Percentiles rank a stretch among this genome's conserved stretches.
Evolutionary conservation across 2,797 vertebrate genomes (phyloP).

Genomic region (Channa striata): DNA sequence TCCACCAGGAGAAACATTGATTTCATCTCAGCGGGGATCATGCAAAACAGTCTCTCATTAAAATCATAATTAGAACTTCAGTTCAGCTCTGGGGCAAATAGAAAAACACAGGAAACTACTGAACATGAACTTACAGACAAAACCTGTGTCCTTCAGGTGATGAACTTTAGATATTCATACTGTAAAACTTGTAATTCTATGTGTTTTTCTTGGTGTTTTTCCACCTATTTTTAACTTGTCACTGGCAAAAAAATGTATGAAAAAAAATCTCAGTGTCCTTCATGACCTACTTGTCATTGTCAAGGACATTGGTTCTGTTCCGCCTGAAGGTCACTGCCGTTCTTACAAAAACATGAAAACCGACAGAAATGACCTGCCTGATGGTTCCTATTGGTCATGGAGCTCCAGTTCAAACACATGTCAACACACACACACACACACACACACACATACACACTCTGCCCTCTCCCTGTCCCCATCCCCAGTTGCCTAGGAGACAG

Average conservation of each 20-base stretch:
- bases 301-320: conserved; percentile 32
- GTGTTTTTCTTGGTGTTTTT: background rate
- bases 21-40: conserved; percentile 58
- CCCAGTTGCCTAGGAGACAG: conserved; percentile 82
- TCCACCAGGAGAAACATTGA: conserved; percentile 48
- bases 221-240: no score
- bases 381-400: conserved; percentile 40
- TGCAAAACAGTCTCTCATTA: conserved; percentile 62
- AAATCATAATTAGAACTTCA: conserved; percentile 61
- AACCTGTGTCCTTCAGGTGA: background rate
- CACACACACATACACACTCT: conserved; percentile 50
- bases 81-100: conserved; percentile 44
- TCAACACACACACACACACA: conserved; percentile 38
- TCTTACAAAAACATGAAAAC: conserved; percentile 25
- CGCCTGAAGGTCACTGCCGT: conserved; percentile 64
- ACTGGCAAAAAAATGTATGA: background rate
- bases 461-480: conserved; percentile 77
- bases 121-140: conserved; percentile 37
- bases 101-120: conserved; percentile 48
- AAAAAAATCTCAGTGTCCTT: conserved; percentile 7
- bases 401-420: conserved; percentile 50
- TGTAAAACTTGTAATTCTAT: background rate
- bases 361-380: conserved; percentile 25
- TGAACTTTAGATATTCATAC: background rate
- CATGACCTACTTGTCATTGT: conserved; percentile 43